Conservation (phyloP, 1,140 invertebrate genomes). For the Cyphomyrmex costatus region DNA sequence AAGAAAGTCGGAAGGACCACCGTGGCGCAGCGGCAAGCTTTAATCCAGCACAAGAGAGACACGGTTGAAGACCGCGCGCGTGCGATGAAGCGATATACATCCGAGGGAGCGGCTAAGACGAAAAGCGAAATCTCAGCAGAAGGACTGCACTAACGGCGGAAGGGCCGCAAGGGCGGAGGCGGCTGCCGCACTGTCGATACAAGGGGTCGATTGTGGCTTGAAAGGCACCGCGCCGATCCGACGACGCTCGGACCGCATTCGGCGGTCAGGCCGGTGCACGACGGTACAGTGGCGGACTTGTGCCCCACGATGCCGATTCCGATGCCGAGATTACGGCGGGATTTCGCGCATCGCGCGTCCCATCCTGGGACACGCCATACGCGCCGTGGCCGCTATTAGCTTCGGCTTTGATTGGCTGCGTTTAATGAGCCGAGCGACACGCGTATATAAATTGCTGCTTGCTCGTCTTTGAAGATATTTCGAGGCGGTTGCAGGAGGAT, state of each 20-base stretch:
- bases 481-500: conserved; percentile 75
- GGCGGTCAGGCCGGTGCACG: conserved; percentile 72
- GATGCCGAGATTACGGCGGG: conserved; percentile 82
- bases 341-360: conserved; percentile 79
- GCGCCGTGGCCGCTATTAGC: conserved; percentile 80
- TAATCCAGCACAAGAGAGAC: conserved; percentile 26
- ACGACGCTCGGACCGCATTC: conserved; percentile 69
- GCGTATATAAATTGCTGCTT: conserved; percentile 85
- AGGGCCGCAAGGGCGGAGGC: neutral
- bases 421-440: conserved; percentile 85
- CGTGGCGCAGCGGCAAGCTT: conserved; percentile 57
- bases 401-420: conserved; percentile 85
- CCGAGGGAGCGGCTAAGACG: conserved; percentile 79
- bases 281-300: conserved; percentile 83
- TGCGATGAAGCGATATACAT: conserved; percentile 82
- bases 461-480: conserved; percentile 86
- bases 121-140: conserved; percentile 78
- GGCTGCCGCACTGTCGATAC: conserved; percentile 82
- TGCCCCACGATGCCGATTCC: conserved; percentile 83
- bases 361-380: conserved; percentile 61
- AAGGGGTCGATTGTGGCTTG: conserved; percentile 83
- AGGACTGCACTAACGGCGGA: conserved; percentile 30
- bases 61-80: conserved; percentile 64
- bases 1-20: conserved; percentile 60
- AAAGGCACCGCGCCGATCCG: conserved; percentile 83